Base-by-base conservation (phyloP, 2,888 invertebrate genomes). In the Erebia palarica region DNA sequence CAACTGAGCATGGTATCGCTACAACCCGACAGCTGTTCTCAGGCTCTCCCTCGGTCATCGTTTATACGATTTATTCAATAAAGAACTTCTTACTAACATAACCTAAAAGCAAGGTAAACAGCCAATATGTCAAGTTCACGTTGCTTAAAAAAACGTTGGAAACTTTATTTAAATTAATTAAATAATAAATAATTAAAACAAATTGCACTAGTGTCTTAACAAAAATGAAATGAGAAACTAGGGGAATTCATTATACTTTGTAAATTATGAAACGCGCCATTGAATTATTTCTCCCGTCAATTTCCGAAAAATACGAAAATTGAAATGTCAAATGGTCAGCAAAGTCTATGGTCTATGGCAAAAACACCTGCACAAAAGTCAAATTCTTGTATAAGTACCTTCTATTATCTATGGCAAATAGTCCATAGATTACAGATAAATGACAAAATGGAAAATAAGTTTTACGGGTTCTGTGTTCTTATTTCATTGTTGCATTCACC, bases 11-110 rank as follows among this genome's bases (percentile, higher is more conserved):
- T 75, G 90, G 86, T 81, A 92, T 83, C 64, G 85, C 85, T 75
- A 92, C 87, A 75, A 82, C 82, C 70, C 87, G 82, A 77, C 82
- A 84, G 71, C 82, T 81, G 71, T 79, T 86, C 80, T 76, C 82
- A 72, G 80, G 80, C 71, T 86, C 89, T 75, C 82, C 87, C 77
- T 90, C 90, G 76, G 89, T 91, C 93, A 93, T 93, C 87, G 83
- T 91, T 77, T 81, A 82, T 76, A 80, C 74, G 78, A 81, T 84
- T 83, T 83, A 82, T 78, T 78, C 78, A 81, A 79, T 77, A 85
- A 86, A 86, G 84, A 81, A 82, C 78, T 82, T 81, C 84, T 84
- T 80, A 79, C 81, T 86, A 87, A 91, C 92, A 92, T 92, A 92
- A 92, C 92, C 92, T 92, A 84, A 74, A 86, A 87, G 78, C 78